Evolutionary conservation across 2,797 vertebrate genomes (phyloP).

Genomic region (Streptopelia turtur): DNA sequence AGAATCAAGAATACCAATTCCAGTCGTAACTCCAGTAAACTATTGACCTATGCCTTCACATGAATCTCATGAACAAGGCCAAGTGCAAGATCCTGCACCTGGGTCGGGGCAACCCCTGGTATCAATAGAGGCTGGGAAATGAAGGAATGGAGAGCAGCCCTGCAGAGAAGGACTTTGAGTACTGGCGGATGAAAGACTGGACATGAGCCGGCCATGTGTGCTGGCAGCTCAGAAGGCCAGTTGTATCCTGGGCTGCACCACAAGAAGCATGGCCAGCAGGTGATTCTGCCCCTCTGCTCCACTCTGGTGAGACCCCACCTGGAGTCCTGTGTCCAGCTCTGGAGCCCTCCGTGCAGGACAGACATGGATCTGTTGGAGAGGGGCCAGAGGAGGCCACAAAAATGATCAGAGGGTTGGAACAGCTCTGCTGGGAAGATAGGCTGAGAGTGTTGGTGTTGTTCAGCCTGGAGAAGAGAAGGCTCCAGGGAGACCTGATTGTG

Average conservation of each 20-base stretch:
- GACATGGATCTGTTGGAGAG: rapidly evolving
- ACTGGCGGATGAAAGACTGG: neutral
- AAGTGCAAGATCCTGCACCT: neutral
- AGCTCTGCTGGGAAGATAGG: neutral
- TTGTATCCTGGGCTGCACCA: rapidly evolving
- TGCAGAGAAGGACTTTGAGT: rapidly evolving
- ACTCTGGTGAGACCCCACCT: neutral
- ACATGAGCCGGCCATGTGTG: rapidly evolving
- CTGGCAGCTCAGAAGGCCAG: neutral
- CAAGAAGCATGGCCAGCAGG: rapidly evolving
- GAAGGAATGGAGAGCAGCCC: neutral
- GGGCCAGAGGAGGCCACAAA: neutral
- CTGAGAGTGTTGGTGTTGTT: neutral
- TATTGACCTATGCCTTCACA: neutral
- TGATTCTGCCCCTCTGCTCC: neutral
- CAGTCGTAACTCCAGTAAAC: neutral
- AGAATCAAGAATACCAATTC: neutral
- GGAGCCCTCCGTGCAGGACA: rapidly evolving
- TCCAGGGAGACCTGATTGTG: rapidly evolving
- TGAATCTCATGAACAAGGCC: neutral
- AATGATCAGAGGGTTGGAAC: neutral
- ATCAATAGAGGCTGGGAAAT: neutral
- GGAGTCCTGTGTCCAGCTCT: rapidly evolving
- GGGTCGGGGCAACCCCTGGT: rapidly evolving
- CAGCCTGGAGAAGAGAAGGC: neutral